phyloP scores from a whole-genome alignment of 2,888 invertebrate species.

The Panopea generosa region DNA sequence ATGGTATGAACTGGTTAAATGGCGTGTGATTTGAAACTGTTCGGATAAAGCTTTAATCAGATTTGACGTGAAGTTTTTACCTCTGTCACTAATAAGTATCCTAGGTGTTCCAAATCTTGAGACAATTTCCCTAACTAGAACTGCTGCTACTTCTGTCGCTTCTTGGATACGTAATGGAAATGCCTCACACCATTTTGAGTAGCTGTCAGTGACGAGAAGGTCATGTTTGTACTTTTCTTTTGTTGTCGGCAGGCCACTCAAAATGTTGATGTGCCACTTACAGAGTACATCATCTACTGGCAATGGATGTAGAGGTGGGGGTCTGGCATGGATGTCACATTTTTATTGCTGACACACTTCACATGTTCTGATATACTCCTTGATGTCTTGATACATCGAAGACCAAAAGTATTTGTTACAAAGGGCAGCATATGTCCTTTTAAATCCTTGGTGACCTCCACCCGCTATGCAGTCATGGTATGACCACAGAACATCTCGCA shows the following conservation, averaged over 20 bases:
- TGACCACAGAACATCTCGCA: conserved; percentile 57
- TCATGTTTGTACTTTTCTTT: conserved; percentile 53
- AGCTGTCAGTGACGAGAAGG: conserved; percentile 54
- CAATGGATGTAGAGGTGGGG: conserved; percentile 47
- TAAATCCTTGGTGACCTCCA: no score
- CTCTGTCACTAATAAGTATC: conserved; percentile 40
- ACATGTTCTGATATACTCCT: conserved; percentile 45
- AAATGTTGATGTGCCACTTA: conserved; percentile 54
- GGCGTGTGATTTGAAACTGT: conserved; percentile 32
- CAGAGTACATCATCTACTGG: conserved; percentile 86
- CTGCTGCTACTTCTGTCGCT: conserved; percentile 39
- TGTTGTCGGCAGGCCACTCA: conserved; percentile 40
- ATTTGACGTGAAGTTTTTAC: conserved; percentile 43
- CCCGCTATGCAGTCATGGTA: no score
- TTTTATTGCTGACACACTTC: conserved; percentile 51
- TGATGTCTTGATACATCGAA: conserved; percentile 51
- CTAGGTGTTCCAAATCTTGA: conserved; percentile 40
- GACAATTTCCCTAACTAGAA: conserved; percentile 36
- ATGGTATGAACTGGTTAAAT: conserved; percentile 50
- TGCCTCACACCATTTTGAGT: conserved; percentile 53
- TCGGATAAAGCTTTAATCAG: conserved; percentile 39
- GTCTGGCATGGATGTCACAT: conserved; percentile 21
- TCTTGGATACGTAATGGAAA: no score
- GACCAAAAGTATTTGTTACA: conserved; percentile 65
- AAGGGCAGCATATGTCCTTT: no score